Base-by-base conservation (phyloP, 2,888 invertebrate species). In the Eilema sororculum region DNA sequence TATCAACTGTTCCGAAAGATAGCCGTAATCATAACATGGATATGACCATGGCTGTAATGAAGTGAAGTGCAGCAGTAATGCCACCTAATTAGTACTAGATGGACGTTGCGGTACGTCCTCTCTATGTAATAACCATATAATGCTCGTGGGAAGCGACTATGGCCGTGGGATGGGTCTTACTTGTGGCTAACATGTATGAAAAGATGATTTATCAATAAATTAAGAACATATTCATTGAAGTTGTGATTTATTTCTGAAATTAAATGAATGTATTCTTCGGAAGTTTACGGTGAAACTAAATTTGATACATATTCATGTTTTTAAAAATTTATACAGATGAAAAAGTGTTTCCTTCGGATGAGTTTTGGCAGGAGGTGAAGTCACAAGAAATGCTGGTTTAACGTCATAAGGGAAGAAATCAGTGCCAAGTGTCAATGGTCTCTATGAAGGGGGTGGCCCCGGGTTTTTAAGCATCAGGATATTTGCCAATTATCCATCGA, bases 81-180 rank as follows among this genome's bases (percentile, higher is more conserved):
- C 62, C 25, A 56, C 16, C 24, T 68, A 68, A 68, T 68, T 62
- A 68, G 57, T 37, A 4, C 37, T 68, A 28, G 57, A 57, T 57
- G 60, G 52, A 67, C 33, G 16, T 24, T 13, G n/a, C 25, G 24
- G 56, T 12, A 61, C 46, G 41, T 52, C 30, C 25, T 52, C 67
- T 60, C 28, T 60, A 67, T 61, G 33, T 30, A 28, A 28, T 37
- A 16, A 28, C 41, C 16, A 56, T 65, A 58, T 62, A 25, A 62
- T 41, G 20, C 25, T 25, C 25, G 62, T 62, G 25, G 25, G 41
- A 62, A 62, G 20, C 62, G 10, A 25, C 20, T 20, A 10, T 62
- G 37, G 37, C 24, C 58, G 41, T 24, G 30, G 37, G 6, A 37
- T 62, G 24, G 16, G 20, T 20, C 25, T 9, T 62, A 37, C 4